Conservation (phyloP, 2,888 invertebrate species). For the Agrotis clavis region DNA sequence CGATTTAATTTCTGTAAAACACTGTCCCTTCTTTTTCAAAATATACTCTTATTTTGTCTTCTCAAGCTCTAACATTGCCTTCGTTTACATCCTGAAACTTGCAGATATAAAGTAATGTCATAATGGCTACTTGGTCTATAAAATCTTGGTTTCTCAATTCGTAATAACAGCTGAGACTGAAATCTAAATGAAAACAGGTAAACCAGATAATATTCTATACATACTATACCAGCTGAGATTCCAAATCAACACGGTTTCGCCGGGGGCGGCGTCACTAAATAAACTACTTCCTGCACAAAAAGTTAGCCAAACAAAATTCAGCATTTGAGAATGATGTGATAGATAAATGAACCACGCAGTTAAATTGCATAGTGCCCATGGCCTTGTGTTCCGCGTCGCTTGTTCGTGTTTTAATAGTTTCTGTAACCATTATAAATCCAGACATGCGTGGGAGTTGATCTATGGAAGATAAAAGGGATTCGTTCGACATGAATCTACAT, state of each 20-base stretch:
- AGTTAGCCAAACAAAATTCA: slow-evolving; percentile 9
- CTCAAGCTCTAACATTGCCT: no score
- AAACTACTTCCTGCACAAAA: slow-evolving; percentile 19
- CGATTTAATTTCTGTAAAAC: no score
- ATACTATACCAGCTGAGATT: neutral
- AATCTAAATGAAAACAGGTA: neutral
- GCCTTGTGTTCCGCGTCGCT: slow-evolving; percentile 60
- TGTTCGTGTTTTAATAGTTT: slow-evolving; percentile 57
- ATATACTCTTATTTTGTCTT: no score
- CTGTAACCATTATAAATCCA: slow-evolving; percentile 54
- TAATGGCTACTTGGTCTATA: no score
- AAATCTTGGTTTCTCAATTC: no score
- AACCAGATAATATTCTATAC: neutral
- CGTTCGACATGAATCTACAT: slow-evolving; percentile 42
- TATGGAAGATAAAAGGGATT: slow-evolving; percentile 57
- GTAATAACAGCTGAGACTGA: no score
- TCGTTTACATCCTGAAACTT: no score
- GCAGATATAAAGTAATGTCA: no score
- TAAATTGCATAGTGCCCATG: slow-evolving; percentile 55
- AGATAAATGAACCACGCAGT: slow-evolving; percentile 28
- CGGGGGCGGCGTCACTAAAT: slow-evolving; percentile 14
- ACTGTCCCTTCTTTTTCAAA: no score
- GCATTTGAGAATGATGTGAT: slow-evolving; percentile 16
- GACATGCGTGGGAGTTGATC: slow-evolving; percentile 65
- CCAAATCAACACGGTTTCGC: neutral